A percentile compares a stretch with the other conserved stretches of the same genome.
phyloP scores from a whole-genome alignment of 2,797 vertebrate genomes.

The Lepilemur septentrionalis region DNA sequence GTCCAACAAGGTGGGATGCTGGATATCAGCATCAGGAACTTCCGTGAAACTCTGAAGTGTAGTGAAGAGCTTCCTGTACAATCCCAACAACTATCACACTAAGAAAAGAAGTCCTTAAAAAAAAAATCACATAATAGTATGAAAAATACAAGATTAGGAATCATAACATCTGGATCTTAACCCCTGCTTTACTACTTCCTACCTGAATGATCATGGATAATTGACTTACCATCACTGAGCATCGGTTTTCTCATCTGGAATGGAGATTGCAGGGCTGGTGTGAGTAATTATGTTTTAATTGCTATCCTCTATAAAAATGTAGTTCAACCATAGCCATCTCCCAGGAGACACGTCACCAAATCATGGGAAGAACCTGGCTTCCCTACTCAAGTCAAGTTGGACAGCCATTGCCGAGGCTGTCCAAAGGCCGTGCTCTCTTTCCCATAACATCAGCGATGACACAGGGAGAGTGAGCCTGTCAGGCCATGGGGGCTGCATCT shows the following conservation, averaged over 20 bases:
- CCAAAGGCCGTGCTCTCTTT: constrained; percentile 49
- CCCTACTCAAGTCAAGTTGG: neutral
- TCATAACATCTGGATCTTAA: neutral
- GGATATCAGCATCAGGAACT: neutral
- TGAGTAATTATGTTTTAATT: constrained; percentile 36
- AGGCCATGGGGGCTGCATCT: neutral
- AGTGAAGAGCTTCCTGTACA: neutral
- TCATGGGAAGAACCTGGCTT: constrained; percentile 61
- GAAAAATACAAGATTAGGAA: neutral
- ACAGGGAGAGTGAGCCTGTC: neutral
- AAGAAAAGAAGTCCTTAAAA: neutral
- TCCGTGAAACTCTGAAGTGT: neutral
- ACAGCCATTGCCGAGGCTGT: neutral
- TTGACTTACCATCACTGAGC: neutral
- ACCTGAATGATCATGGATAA: neutral
- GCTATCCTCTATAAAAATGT: neutral
- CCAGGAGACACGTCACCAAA: constrained; percentile 43
- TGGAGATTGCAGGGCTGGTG: neutral
- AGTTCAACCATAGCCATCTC: constrained; percentile 38
- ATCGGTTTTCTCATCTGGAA: constrained; percentile 20
- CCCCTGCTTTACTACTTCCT: neutral
- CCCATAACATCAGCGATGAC: constrained; percentile 64
- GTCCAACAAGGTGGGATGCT: neutral
- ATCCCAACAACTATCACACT: neutral
- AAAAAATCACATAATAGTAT: neutral